phyloP scores from a whole-genome alignment of 64 coral and sea anemone species.

The Stichodactyla helianthus region DNA sequence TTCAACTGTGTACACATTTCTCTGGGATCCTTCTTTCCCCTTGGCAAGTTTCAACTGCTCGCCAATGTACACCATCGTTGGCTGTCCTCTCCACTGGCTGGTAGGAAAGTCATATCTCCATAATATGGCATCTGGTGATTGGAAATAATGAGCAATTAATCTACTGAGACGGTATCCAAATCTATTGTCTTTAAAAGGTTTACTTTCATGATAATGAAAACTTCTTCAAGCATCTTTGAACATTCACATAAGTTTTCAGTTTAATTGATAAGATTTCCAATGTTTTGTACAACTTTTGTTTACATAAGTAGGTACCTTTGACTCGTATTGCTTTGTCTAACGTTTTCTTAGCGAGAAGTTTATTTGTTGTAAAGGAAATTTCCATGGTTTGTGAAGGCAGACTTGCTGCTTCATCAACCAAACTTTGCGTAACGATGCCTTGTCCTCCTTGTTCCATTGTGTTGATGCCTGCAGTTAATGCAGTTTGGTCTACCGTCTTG shows the following conservation, averaged over 20 bases:
- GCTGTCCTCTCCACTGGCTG: conserved; percentile 47
- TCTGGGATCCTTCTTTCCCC: conserved; percentile 76
- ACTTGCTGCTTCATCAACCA: conserved; percentile 20
- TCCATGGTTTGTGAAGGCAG: neutral
- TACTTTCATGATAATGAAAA: too few relatives aligned
- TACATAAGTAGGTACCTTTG: neutral
- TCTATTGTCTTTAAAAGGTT: too few relatives aligned
- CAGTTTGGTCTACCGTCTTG: too few relatives aligned
- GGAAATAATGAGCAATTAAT: neutral
- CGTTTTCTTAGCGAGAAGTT: neutral
- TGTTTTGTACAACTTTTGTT: too few relatives aligned
- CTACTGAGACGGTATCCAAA: too few relatives aligned
- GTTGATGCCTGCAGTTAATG: neutral
- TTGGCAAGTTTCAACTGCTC: conserved; percentile 52
- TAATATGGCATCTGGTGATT: conserved; percentile 29
- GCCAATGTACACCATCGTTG: conserved; percentile 73
- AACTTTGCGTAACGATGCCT: conserved; percentile 25
- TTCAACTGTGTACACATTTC: conserved; percentile 82
- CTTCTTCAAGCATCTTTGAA: too few relatives aligned
- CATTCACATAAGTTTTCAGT: too few relatives aligned
- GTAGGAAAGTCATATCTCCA: conserved; percentile 58
- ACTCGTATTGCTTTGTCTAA: neutral
- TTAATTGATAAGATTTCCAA: too few relatives aligned
- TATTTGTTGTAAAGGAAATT: neutral
- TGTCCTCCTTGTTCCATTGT: conserved; percentile 4